Evolutionary conservation across 2,113 vertebrate species (phyloP).

Genomic region (Xyliphius kryptos): DNA sequence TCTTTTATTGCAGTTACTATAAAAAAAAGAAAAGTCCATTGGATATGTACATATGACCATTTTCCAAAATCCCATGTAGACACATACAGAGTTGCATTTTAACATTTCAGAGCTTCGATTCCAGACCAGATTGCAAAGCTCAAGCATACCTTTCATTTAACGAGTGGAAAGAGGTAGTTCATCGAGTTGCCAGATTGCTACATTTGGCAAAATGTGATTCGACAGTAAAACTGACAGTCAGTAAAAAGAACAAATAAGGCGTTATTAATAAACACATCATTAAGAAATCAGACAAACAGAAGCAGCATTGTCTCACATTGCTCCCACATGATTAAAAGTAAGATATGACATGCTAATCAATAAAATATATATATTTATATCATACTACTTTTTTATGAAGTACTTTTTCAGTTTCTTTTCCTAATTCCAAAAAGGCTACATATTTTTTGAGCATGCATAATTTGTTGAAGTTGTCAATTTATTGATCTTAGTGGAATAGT

Average conservation of each 20-base stretch:
- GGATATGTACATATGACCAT: slow-evolving; percentile 9
- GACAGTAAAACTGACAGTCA: slow-evolving; percentile 12
- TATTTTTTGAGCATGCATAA: too few species aligned
- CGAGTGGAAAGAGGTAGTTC: slow-evolving; percentile 40
- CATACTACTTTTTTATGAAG: too few species aligned
- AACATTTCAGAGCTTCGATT: slow-evolving; percentile 1
- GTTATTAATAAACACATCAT: slow-evolving; percentile 2
- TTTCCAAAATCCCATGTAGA: slow-evolving; percentile 16
- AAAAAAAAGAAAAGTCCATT: slow-evolving; percentile 23
- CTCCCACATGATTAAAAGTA: slow-evolving; percentile 30
- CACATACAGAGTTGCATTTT: background rate
- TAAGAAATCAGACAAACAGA: slow-evolving; percentile 23
- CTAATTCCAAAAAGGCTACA: too few species aligned
- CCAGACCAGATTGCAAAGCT: slow-evolving; percentile 1
- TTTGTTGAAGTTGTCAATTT: too few species aligned
- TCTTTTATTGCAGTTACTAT: slow-evolving; percentile 31
- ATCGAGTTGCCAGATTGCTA: slow-evolving; percentile 19
- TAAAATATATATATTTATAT: background rate
- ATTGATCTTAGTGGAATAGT: too few species aligned
- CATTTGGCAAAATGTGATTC: slow-evolving; percentile 16
- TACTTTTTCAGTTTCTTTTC: too few species aligned
- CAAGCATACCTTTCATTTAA: slow-evolving; percentile 23
- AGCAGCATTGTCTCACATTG: slow-evolving; percentile 36
- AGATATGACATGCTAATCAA: slow-evolving; percentile 4
- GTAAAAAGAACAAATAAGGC: background rate